Conservation (phyloP, 2,888 invertebrate species). For the Melinaea menophilus region DNA sequence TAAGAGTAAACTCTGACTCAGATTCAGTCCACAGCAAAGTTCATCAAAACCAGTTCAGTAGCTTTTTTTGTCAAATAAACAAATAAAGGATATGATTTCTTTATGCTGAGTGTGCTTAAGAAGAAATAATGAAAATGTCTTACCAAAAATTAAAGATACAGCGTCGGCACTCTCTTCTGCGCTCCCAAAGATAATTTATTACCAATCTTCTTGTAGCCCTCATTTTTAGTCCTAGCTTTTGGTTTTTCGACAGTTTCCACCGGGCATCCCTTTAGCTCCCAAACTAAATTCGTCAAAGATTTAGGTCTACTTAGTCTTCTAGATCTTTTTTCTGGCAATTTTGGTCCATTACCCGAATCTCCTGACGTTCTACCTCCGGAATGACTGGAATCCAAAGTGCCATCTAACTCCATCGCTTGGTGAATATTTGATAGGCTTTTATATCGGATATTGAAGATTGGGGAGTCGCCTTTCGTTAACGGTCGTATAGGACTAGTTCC, state of each 20-base stretch:
- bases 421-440: conserved; percentile 84
- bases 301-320: conserved; percentile 89
- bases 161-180: conserved; percentile 77
- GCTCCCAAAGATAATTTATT: conserved; percentile 73
- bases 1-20: too few relatives aligned
- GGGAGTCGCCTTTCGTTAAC: conserved; percentile 83
- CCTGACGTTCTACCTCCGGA: conserved; percentile 92
- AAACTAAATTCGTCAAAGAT: conserved; percentile 91
- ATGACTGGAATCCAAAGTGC: conserved; percentile 93
- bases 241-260: conserved; percentile 67
- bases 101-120: too few relatives aligned
- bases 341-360: conserved; percentile 86
- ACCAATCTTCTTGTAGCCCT: conserved; percentile 73
- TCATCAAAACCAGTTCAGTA: background rate
- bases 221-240: conserved; percentile 72
- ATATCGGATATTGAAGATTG: conserved; percentile 86
- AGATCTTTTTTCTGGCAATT: conserved; percentile 89
- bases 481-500: conserved; percentile 71
- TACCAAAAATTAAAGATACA: conserved; percentile 74
- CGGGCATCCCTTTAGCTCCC: conserved; percentile 81
- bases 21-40: too few relatives aligned
- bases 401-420: conserved; percentile 86
- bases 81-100: background rate
- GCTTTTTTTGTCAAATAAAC: background rate
- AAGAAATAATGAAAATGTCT: conserved; percentile 36